Evolutionary conservation across 2,888 invertebrate species (phyloP).

Genomic region (Hypercompe scribonia): DNA sequence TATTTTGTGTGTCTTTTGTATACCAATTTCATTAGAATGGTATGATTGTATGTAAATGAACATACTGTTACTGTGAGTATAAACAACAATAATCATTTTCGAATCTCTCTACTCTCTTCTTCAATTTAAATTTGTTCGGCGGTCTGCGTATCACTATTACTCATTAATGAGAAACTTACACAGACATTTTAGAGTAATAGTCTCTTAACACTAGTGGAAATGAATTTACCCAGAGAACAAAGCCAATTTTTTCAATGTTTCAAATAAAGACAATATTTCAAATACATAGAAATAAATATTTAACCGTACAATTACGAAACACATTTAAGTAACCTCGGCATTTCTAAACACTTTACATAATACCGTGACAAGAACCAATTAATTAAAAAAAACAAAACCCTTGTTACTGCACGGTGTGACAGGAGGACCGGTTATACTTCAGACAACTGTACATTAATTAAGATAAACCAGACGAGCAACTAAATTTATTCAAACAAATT

Average conservation of each 20-base stretch:
- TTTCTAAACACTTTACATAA: constrained; percentile 32
- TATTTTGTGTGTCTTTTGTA: neutral
- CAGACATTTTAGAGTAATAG: neutral
- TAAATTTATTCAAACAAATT: constrained; percentile 68
- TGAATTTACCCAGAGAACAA: too few relatives aligned
- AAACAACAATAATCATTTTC: too few relatives aligned
- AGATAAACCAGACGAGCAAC: constrained; percentile 57
- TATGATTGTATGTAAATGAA: too few relatives aligned
- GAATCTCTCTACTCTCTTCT: too few relatives aligned
- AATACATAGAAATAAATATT: constrained; percentile 41
- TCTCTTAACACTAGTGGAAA: neutral
- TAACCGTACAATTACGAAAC: constrained; percentile 40
- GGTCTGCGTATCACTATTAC: neutral
- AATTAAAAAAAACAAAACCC: constrained; percentile 18
- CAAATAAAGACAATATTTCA: neutral
- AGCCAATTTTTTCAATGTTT: too few relatives aligned
- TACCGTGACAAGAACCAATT: constrained; percentile 47
- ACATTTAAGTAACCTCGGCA: neutral
- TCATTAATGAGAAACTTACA: too few relatives aligned
- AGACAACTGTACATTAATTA: constrained; percentile 63
- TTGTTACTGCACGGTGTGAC: constrained; percentile 41
- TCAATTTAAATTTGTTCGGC: neutral
- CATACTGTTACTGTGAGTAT: too few relatives aligned
- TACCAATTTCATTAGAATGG: too few relatives aligned
- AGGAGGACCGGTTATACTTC: constrained; percentile 32